phyloP scores from a whole-genome alignment of 2,113 vertebrate genomes.

The Donacobius atricapilla region DNA sequence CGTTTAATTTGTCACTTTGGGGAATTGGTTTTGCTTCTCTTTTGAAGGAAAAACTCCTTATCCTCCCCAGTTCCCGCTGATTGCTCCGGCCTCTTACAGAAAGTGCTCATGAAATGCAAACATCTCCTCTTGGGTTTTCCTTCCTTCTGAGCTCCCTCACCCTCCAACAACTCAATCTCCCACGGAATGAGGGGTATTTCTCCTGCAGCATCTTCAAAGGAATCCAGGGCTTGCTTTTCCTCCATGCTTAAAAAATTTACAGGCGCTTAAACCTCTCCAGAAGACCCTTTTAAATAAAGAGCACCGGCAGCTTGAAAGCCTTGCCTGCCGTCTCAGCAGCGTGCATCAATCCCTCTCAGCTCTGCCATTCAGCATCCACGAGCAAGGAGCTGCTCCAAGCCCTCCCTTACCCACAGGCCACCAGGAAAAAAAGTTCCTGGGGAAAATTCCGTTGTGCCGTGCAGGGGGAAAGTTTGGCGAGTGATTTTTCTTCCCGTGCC shows the following conservation, averaged over 20 bases:
- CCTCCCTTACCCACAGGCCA: neutral
- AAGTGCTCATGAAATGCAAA: neutral
- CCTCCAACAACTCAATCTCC: neutral
- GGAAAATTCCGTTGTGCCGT: neutral
- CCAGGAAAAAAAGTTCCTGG: neutral
- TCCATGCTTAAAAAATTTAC: conserved; percentile 31
- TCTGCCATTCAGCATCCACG: neutral
- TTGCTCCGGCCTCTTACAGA: neutral
- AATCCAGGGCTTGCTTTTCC: neutral
- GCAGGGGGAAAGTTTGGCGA: neutral
- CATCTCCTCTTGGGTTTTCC: neutral
- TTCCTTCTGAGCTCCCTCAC: neutral
- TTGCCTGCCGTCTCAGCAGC: neutral
- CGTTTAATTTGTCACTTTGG: neutral
- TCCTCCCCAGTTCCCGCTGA: neutral
- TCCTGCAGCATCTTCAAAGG: conserved; percentile 6
- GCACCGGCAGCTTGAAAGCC: neutral
- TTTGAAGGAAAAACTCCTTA: neutral
- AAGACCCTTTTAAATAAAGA: conserved; percentile 9
- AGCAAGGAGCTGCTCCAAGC: neutral
- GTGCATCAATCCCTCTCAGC: neutral
- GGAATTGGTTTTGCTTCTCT: neutral
- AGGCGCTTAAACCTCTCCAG: conserved; percentile 22
- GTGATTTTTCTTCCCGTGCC: neutral
- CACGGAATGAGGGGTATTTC: neutral